Evolutionary conservation across 2,888 invertebrate genomes (phyloP), one percentile per base, ranked within the genome.

Genomic region (Anthoptus insignis): DNA sequence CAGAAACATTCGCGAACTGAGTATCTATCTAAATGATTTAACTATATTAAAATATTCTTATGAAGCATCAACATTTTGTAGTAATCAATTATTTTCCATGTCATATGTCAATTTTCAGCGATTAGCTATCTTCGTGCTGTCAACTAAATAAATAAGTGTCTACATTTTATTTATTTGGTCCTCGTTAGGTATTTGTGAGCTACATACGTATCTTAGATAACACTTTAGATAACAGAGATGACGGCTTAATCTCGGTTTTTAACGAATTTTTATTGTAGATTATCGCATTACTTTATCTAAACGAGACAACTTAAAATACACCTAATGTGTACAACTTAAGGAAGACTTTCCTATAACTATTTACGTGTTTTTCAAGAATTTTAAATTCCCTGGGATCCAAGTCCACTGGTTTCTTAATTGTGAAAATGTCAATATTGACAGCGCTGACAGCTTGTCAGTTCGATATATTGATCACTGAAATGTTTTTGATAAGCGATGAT

Each of bases 401-500:
- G 78, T 86, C 80, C 80, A 84, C 85, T 86, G 84, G 89, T 91
- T 91, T 86, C 87, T 91, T 93, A 93, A 92, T 93, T 92, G 92
- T 92, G 87, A 88, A 87, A 87, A 82, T 88, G 89, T 88, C 89
- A 86, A 76, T 76, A 81, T 81, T 90, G 92, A 92, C 91, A 88
- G 80, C 84, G 79, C 75, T 86, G 90, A 90, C 89, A 91, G 80
- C 79, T 85, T 92, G 92, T 92, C 92, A 89, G 74, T 82, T 75
- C 86, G 83, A 89, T 89, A 90, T 89, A 92, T 91, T 91, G 92
- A 93, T 92, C 92, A 90, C 89, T 89, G 85, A 89, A 90, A 89
- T 83, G 85, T 82, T 83, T 79, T 86, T 83, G 92, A 92, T 92
- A 93, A 85, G 83, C 75, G 73, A 81, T 82, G 85, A 87, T 88